Conservation (phyloP, 2,797 vertebrate genomes). For the Lates japonicus region DNA sequence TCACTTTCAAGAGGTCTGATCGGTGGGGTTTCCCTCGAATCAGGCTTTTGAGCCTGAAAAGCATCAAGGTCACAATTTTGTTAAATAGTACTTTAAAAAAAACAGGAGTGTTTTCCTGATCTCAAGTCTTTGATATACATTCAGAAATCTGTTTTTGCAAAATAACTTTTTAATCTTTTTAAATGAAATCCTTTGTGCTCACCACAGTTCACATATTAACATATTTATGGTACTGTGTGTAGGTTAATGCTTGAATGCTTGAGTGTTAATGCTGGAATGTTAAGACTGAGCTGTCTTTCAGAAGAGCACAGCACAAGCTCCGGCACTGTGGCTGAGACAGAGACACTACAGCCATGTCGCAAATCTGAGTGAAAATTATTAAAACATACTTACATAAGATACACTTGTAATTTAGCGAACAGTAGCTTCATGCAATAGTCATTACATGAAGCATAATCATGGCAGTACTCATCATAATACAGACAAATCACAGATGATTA, state of each 20-base stretch:
- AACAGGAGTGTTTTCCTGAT: neutral
- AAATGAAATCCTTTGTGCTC: neutral
- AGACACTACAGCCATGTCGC: constrained; percentile 1
- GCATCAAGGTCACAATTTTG: constrained; percentile 14
- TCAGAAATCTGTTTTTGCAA: neutral
- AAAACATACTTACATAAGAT: constrained; percentile 8
- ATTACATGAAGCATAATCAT: constrained; percentile 12
- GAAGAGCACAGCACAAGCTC: constrained; percentile 26
- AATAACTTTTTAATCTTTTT: neutral
- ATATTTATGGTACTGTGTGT: constrained; percentile 1
- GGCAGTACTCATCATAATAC: neutral
- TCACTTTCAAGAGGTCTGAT: constrained; percentile 83
- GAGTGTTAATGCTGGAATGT: neutral
- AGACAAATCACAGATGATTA: constrained; percentile 18
- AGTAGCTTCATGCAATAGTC: neutral
- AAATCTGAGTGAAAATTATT: neutral
- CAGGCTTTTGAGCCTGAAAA: constrained; percentile 76
- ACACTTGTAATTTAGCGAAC: constrained; percentile 2
- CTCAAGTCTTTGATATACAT: neutral
- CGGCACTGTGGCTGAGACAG: neutral
- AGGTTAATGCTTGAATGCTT: neutral
- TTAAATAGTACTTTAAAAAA: neutral
- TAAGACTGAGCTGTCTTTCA: constrained; percentile 7
- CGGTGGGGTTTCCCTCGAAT: constrained; percentile 74
- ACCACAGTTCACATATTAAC: neutral